A percentile compares a stretch with the other conserved stretches of the same genome.
phyloP scores from a whole-genome alignment of 2,888 invertebrate genomes.

The Acronicta aceris region DNA sequence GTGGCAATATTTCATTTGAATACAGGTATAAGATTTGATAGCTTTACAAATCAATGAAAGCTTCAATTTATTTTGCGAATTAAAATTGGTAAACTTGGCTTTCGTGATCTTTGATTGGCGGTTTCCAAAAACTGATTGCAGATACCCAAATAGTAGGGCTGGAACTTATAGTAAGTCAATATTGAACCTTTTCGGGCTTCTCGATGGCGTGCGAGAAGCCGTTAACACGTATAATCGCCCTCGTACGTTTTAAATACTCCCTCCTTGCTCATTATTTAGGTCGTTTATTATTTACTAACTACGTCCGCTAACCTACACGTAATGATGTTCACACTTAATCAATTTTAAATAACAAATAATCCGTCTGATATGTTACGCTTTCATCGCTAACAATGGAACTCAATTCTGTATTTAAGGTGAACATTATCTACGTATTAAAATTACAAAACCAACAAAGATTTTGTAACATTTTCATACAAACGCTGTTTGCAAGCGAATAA shows the following conservation, averaged over 20 bases:
- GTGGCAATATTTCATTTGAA: not conserved
- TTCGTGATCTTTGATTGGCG: constrained; percentile 43
- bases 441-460: constrained; percentile 7
- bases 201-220: constrained; percentile 67
- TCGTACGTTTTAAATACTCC: constrained; percentile 75
- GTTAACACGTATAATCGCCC: constrained; percentile 76
- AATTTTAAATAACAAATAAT: constrained; percentile 29
- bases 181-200: constrained; percentile 60
- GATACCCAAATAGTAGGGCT: constrained; percentile 47
- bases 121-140: constrained; percentile 51
- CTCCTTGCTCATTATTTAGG: constrained; percentile 72
- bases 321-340: constrained; percentile 54
- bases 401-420: constrained; percentile 2
- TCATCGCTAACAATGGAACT: constrained; percentile 7
- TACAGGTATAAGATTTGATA: not conserved
- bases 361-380: constrained; percentile 17
- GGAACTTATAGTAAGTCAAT: constrained; percentile 50
- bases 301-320: constrained; percentile 45
- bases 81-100: constrained; percentile 19
- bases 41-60: constrained; percentile 10
- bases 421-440: constrained; percentile 4
- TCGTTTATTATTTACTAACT: constrained; percentile 65
- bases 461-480: constrained; percentile 6
- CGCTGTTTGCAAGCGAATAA: constrained; percentile 10
- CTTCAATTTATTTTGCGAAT: constrained; percentile 19